These are phyloP conservation scores for Punctoribates punctum DNA, from an alignment of 2,888 invertebrate genomes.

Conservation along the genomic window DNA sequence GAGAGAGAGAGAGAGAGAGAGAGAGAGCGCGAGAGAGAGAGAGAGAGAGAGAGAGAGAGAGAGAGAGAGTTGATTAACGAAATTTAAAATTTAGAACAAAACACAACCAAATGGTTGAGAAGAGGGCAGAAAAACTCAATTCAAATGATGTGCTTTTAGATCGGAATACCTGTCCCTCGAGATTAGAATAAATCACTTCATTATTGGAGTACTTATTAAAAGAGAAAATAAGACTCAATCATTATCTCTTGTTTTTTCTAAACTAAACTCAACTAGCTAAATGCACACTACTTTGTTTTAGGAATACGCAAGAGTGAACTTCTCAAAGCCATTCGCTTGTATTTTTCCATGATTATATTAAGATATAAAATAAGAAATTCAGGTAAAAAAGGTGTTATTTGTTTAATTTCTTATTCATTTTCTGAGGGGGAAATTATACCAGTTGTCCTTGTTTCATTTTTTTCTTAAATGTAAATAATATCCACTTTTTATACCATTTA, in stretches of 20 bases:
- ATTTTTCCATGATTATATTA: too few species aligned
- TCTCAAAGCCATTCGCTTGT: too few species aligned
- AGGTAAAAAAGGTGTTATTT: too few species aligned
- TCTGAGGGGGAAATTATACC: too few species aligned
- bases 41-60: constrained; percentile 10
- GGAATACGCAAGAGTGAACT: not conserved
- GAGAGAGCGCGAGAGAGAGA: not conserved
- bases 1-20: constrained; percentile 14
- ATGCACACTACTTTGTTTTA: not conserved
- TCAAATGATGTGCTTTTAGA: not conserved
- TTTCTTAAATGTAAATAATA: too few species aligned
- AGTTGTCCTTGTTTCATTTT: too few species aligned
- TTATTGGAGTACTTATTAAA: not conserved
- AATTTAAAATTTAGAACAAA: constrained; percentile 6
- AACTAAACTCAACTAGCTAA: too few species aligned
- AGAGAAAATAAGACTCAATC: not conserved
- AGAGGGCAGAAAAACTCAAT: not conserved
- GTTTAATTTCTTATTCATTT: too few species aligned
- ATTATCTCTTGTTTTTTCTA: not conserved
- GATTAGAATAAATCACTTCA: constrained; percentile 2
- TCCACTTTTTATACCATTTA: too few species aligned
- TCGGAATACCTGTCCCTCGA: not conserved
- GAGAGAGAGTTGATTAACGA: too few species aligned
- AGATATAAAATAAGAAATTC: too few species aligned
- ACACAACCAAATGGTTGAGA: not conserved